Percentiles rank a stretch among this genome's conserved stretches.
Conservation (phyloP, 1,140 invertebrate species). For the Ruditapes philippinarum region DNA sequence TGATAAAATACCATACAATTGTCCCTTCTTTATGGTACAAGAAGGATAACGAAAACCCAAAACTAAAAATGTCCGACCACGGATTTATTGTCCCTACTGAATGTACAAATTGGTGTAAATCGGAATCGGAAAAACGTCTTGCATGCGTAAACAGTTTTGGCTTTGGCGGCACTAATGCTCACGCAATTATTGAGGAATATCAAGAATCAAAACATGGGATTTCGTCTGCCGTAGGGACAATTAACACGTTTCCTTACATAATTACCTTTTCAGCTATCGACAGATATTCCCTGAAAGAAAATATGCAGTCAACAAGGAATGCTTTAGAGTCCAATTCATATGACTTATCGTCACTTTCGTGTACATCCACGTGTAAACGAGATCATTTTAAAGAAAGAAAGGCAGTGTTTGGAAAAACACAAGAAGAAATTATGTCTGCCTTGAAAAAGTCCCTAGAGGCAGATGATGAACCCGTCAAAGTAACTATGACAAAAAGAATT, state of each 20-base stretch:
- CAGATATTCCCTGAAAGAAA: conserved; percentile 11
- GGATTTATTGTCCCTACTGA: conserved; percentile 73
- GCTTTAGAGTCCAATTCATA: background rate
- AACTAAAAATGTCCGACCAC: conserved; percentile 73
- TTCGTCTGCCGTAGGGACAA: background rate
- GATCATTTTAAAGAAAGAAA: conserved; percentile 65
- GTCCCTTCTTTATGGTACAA: conserved; percentile 84
- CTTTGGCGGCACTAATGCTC: conserved; percentile 81
- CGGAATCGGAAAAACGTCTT: conserved; percentile 82
- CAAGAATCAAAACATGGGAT: conserved; percentile 78
- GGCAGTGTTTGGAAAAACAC: conserved; percentile 53
- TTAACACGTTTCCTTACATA: background rate
- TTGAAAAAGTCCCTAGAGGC: conserved; percentile 8
- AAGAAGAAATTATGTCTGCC: conserved; percentile 40
- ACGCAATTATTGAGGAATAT: conserved; percentile 71
- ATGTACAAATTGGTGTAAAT: conserved; percentile 39
- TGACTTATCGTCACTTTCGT: conserved; percentile 66
- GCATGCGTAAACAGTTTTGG: conserved; percentile 81
- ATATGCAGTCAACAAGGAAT: conserved; percentile 3
- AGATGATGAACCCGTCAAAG: background rate
- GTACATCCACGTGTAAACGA: conserved; percentile 69
- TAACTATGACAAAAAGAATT: conserved; percentile 11
- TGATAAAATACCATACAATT: conserved; percentile 78
- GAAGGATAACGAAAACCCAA: conserved; percentile 72
- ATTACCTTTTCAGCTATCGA: conserved; percentile 45